A percentile compares a stretch with the other conserved stretches of the same genome.
phyloP scores from a whole-genome alignment of 2,797 vertebrate species.

The Australoheros facetus region DNA sequence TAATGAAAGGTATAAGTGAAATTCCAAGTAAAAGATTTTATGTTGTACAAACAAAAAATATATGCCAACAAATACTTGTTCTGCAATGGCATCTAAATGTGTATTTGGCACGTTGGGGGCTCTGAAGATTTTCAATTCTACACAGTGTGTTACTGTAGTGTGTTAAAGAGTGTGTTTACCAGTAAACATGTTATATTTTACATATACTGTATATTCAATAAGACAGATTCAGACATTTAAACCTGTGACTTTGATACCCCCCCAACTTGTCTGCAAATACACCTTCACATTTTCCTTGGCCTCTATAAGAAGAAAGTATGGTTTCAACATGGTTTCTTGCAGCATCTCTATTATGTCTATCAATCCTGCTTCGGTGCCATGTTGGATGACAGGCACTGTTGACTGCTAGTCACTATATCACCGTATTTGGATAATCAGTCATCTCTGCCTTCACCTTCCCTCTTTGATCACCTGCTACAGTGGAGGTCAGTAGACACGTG shows the following conservation, averaged over 20 bases:
- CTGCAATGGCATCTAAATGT: background rate
- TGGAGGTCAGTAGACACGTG: conserved; percentile 42
- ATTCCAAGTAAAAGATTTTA: background rate
- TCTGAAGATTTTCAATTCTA: background rate
- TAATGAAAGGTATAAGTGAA: background rate
- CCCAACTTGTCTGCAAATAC: background rate
- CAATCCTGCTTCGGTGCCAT: conserved; percentile 33
- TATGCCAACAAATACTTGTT: background rate
- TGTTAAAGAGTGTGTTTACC: background rate
- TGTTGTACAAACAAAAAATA: background rate
- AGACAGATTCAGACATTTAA: background rate
- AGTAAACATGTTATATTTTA: background rate
- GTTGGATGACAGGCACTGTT: conserved; percentile 33
- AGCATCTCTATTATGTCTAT: conserved; percentile 9
- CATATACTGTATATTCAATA: background rate
- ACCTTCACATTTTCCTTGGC: background rate
- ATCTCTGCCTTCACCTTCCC: conserved; percentile 44
- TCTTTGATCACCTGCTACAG: conserved; percentile 3
- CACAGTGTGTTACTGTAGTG: too few species aligned
- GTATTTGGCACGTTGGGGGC: background rate
- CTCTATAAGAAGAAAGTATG: background rate
- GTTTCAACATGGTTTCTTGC: conserved; percentile 16
- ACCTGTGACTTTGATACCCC: background rate
- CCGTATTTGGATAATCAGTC: conserved; percentile 50
- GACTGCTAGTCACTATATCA: conserved; percentile 34